phyloP scores from a whole-genome alignment of 2,113 vertebrate genomes.

The Fukomys damarensis region DNA sequence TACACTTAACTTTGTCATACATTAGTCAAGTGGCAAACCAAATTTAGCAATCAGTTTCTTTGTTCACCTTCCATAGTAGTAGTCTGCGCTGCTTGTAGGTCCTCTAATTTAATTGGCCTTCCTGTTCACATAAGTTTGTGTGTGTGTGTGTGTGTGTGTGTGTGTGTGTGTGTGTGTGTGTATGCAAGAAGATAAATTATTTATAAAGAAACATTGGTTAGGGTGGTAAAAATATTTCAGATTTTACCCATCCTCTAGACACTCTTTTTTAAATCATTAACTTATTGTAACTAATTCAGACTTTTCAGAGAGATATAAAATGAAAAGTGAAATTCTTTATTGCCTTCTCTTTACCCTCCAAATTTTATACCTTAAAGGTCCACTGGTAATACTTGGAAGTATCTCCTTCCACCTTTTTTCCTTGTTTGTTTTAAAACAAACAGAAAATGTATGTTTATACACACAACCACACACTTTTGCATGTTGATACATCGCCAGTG shows the following conservation, averaged over 20 bases:
- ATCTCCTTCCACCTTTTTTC: background rate
- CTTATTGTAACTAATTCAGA: background rate
- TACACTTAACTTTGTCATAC: background rate
- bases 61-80: background rate
- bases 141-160: background rate
- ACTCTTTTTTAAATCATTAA: background rate
- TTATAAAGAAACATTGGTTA: background rate
- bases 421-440: slow-evolving; percentile 2
- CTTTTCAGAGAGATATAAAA: background rate
- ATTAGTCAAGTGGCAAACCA: background rate
- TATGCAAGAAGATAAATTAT: background rate
- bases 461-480: background rate
- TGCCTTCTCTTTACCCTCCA: slow-evolving; percentile 2
- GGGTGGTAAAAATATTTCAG: background rate
- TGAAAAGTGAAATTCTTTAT: background rate
- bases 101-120: background rate
- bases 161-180: background rate
- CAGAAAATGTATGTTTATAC: background rate
- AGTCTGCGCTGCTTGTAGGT: background rate
- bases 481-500: background rate
- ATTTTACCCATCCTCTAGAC: background rate
- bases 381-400: background rate
- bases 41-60: background rate
- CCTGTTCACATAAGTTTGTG: background rate
- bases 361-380: background rate